phyloP scores from a whole-genome alignment of 2,113 vertebrate species.

The Malaclemys terrapin region DNA sequence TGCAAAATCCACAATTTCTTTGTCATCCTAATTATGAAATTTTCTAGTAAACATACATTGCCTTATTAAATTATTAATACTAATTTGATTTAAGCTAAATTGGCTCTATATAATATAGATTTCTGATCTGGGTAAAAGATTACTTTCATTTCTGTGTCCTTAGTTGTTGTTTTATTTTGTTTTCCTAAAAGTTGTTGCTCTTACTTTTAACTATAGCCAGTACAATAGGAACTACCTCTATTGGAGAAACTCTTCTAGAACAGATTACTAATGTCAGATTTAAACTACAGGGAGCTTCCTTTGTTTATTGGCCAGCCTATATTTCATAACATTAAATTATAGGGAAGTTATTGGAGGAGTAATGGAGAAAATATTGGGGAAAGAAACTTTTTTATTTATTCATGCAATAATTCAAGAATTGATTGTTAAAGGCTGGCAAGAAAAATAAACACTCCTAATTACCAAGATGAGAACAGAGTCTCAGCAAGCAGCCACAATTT shows the following conservation, averaged over 20 bases:
- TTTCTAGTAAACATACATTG: background rate
- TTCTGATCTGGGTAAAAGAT: background rate
- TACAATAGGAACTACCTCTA: accelerated
- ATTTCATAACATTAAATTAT: conserved; percentile 34
- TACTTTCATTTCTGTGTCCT: background rate
- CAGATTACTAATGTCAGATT: background rate
- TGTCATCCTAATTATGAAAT: background rate
- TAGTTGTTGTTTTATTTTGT: background rate
- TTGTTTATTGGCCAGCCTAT: background rate
- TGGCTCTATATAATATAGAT: background rate
- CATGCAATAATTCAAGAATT: conserved; percentile 38
- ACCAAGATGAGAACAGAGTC: conserved; percentile 29
- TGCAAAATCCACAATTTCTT: background rate
- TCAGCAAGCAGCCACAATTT: conserved; percentile 35
- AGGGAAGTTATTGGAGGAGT: background rate
- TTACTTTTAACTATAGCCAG: background rate
- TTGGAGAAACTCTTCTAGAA: background rate
- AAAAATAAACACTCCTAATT: conserved; percentile 65
- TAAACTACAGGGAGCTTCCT: background rate
- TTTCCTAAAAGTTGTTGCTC: background rate
- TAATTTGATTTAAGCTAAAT: background rate
- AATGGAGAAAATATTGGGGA: conserved; percentile 33
- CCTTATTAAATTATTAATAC: accelerated
- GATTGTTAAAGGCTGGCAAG: conserved; percentile 36
- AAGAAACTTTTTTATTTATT: conserved; percentile 43